Percentiles rank a stretch among this genome's conserved stretches.
Evolutionary conservation across 2,113 vertebrate species (phyloP).

Genomic region (Motacilla tschutschensis): DNA sequence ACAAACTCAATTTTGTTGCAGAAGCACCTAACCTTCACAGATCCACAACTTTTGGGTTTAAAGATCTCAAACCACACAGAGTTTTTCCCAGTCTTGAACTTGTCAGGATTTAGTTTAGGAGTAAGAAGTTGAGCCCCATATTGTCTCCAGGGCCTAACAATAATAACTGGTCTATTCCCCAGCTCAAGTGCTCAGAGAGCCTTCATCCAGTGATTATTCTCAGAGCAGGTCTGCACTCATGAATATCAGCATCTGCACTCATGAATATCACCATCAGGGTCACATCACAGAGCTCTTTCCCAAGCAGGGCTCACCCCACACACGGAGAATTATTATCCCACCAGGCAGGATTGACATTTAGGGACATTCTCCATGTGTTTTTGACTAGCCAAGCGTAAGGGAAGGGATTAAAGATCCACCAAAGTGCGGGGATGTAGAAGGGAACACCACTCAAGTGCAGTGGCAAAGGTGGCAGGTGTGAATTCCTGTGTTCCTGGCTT

Average conservation of each 20-base stretch:
- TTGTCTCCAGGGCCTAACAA: neutral
- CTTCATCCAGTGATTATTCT: neutral
- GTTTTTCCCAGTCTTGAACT: neutral
- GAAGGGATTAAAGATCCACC: neutral
- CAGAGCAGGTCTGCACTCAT: neutral
- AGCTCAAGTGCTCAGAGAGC: neutral
- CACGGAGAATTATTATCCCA: neutral
- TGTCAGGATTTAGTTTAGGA: neutral
- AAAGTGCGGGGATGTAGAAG: neutral
- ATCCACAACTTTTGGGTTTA: neutral
- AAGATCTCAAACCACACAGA: neutral
- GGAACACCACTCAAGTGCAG: neutral
- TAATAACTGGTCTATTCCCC: neutral
- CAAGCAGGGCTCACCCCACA: rapidly evolving
- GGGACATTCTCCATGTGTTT: neutral
- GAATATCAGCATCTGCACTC: neutral
- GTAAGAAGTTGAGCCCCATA: neutral
- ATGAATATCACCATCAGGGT: rapidly evolving
- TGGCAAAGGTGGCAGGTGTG: neutral
- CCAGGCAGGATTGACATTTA: neutral
- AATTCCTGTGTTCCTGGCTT: neutral
- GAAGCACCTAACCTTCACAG: neutral
- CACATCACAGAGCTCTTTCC: neutral
- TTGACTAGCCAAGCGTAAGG: neutral
- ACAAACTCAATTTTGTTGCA: neutral